phyloP scores from a whole-genome alignment of 2,797 vertebrate genomes.

The Coregonus ussuriensis region DNA sequence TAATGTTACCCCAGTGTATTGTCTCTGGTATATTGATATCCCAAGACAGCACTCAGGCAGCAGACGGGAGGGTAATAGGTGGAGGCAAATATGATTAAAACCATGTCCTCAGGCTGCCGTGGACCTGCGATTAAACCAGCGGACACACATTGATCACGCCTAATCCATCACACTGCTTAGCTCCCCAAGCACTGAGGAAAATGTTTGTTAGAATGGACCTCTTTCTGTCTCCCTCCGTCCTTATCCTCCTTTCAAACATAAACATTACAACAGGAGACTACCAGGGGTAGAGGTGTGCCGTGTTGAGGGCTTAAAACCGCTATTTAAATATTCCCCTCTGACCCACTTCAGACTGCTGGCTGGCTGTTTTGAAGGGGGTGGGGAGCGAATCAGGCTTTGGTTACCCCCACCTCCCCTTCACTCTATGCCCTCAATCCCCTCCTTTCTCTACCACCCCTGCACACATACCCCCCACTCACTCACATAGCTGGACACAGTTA shows the following conservation, averaged over 20 bases:
- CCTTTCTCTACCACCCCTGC: constrained; percentile 37
- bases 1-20: constrained; percentile 18
- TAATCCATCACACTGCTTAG: constrained; percentile 73
- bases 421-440: not conserved
- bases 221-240: not conserved
- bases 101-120: constrained; percentile 70
- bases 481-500: constrained; percentile 39
- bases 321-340: no score
- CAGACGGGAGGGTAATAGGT: constrained; percentile 75
- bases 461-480: constrained; percentile 36
- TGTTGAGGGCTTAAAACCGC: no score
- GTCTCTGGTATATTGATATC: constrained; percentile 55
- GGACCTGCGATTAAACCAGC: constrained; percentile 73
- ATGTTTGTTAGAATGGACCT: constrained; percentile 54
- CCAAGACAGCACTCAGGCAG: constrained; percentile 56
- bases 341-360: not conserved
- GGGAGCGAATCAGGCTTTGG: not conserved
- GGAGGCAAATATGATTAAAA: constrained; percentile 79
- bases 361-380: not conserved
- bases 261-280: constrained; percentile 6
- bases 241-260: not conserved
- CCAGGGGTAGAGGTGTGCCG: no score
- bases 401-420: no score
- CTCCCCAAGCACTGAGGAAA: constrained; percentile 58
- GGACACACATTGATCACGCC: constrained; percentile 55